Evolutionary conservation across 2,797 vertebrate genomes (phyloP).

Genomic region (Anguilla obscura): DNA sequence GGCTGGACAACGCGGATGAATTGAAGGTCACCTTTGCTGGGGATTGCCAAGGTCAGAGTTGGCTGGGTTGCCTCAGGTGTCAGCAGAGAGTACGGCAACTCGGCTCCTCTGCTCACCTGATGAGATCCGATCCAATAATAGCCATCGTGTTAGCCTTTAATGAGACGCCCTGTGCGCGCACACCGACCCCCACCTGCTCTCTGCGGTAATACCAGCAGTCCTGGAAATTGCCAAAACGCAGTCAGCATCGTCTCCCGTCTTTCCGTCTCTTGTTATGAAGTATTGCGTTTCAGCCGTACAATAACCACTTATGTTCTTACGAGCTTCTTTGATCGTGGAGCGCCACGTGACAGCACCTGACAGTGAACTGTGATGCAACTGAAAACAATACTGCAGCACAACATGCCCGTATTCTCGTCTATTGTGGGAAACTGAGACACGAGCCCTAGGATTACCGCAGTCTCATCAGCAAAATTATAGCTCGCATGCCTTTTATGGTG

Average conservation of each 20-base stretch:
- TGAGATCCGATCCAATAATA: slow-evolving; percentile 65
- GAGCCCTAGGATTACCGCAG: neutral
- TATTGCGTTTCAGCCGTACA: slow-evolving; percentile 59
- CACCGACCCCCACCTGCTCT: slow-evolving; percentile 55
- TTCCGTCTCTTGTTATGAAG: slow-evolving; percentile 54
- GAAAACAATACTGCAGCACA: slow-evolving; percentile 41
- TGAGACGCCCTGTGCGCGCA: slow-evolving; percentile 52
- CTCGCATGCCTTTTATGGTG: neutral
- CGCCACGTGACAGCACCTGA: slow-evolving; percentile 56
- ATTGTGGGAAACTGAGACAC: slow-evolving; percentile 33
- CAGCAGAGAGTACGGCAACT: slow-evolving; percentile 53
- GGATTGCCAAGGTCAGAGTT: slow-evolving; percentile 55
- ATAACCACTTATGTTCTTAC: slow-evolving; percentile 55
- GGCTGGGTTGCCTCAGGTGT: slow-evolving; percentile 60
- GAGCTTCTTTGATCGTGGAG: slow-evolving; percentile 59
- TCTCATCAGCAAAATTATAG: slow-evolving; percentile 4
- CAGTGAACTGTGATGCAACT: slow-evolving; percentile 48
- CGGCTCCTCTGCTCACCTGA: slow-evolving; percentile 68
- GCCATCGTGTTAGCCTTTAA: slow-evolving; percentile 61
- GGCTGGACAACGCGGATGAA: slow-evolving; percentile 36
- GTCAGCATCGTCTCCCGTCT: slow-evolving; percentile 51
- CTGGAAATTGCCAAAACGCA: slow-evolving; percentile 51
- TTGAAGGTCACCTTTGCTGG: slow-evolving; percentile 70
- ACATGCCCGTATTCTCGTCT: slow-evolving; percentile 28
- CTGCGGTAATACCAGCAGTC: slow-evolving; percentile 41